Conservation (phyloP, 2,113 vertebrate species). For the Plectropomus leopardus region DNA sequence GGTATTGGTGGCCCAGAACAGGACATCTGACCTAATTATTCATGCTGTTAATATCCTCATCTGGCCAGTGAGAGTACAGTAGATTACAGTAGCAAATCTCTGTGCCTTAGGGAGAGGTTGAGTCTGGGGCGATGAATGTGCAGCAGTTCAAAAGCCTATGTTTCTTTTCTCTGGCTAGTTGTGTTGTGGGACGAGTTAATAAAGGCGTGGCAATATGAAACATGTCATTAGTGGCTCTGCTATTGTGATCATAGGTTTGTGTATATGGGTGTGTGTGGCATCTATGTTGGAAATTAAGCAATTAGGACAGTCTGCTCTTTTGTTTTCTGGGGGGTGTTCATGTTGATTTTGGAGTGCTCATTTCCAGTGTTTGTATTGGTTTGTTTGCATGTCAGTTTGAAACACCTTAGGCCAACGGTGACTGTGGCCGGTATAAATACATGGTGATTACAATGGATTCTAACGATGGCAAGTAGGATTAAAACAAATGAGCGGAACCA, state of each 20-base stretch:
- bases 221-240: conserved; percentile 34
- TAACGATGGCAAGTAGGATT: neutral
- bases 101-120: conserved; percentile 17
- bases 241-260: conserved; percentile 46
- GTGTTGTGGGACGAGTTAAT: conserved; percentile 44
- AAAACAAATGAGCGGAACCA: neutral
- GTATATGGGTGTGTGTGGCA: conserved; percentile 31
- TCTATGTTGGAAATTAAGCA: conserved; percentile 26
- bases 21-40: conserved; percentile 74
- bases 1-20: conserved; percentile 36
- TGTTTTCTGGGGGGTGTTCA: conserved; percentile 9
- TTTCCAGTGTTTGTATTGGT: neutral
- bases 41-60: conserved; percentile 60
- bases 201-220: conserved; percentile 55
- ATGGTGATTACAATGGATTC: neutral
- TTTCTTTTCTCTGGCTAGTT: conserved; percentile 9
- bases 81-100: conserved; percentile 34
- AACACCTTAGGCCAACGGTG: conserved; percentile 8
- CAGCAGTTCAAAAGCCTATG: conserved; percentile 28
- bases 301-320: conserved; percentile 8
- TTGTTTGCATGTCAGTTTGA: neutral
- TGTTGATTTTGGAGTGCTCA: neutral
- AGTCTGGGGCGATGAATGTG: conserved; percentile 10
- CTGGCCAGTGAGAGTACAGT: conserved; percentile 38
- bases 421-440: neutral